Evolutionary conservation across 1,140 invertebrate genomes (phyloP).

Genomic region (Trichogramma pretiosum): DNA sequence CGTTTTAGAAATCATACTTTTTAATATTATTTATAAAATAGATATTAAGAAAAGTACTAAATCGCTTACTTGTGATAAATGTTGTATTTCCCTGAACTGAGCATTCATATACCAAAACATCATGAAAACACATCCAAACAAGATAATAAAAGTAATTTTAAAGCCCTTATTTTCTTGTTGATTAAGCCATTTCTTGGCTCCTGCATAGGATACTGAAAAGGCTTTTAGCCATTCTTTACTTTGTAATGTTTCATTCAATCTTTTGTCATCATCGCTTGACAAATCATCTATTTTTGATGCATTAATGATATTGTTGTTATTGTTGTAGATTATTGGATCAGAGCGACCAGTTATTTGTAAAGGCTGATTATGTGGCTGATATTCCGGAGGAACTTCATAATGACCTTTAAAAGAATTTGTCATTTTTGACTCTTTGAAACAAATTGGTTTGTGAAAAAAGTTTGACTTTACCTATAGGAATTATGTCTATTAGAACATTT

Average conservation of each 20-base stretch:
- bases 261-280: constrained; percentile 7
- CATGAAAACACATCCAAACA: constrained; percentile 55
- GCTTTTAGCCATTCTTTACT: constrained; percentile 24
- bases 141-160: constrained; percentile 57
- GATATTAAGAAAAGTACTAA: neutral
- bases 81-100: constrained; percentile 52
- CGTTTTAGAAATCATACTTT: too few relatives aligned
- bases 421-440: neutral
- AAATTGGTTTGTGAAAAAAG: neutral
- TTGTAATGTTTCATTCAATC: constrained; percentile 13
- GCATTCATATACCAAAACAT: constrained; percentile 61
- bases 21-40: constrained; percentile 8
- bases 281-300: constrained; percentile 1
- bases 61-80: constrained; percentile 51
- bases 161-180: constrained; percentile 61
- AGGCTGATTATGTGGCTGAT: constrained; percentile 38
- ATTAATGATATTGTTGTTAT: constrained; percentile 13
- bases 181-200: constrained; percentile 50
- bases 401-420: constrained; percentile 47
- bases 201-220: constrained; percentile 21
- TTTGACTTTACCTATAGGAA: too few relatives aligned
- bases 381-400: constrained; percentile 61
- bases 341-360: constrained; percentile 50
- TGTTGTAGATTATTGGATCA: constrained; percentile 37
- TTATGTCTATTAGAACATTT: too few relatives aligned